Percentiles rank a stretch among this genome's conserved stretches.
These are phyloP conservation scores for Brachyptera risi DNA, from an alignment of 2,888 invertebrate species.

Conservation along the genomic window DNA sequence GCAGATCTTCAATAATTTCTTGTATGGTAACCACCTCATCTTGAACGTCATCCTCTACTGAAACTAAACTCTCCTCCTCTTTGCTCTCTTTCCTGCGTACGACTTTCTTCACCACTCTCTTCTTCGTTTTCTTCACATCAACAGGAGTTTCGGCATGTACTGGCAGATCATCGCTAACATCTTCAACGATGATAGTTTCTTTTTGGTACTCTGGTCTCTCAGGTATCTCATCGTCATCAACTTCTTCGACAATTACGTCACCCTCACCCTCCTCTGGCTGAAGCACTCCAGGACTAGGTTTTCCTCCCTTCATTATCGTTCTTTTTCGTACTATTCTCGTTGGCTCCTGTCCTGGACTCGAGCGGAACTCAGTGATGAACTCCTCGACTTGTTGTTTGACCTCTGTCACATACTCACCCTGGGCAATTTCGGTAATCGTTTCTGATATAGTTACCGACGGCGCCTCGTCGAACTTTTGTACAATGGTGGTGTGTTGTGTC, in stretches of 20 bases:
- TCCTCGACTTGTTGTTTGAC: slow-evolving; percentile 23
- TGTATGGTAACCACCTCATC: slow-evolving; percentile 33
- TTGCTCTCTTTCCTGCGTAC: slow-evolving; percentile 41
- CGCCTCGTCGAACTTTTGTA: slow-evolving; percentile 27
- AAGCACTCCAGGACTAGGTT: slow-evolving; percentile 17
- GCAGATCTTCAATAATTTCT: slow-evolving; percentile 43
- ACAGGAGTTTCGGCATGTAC: slow-evolving; percentile 41
- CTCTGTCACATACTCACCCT: slow-evolving; percentile 31
- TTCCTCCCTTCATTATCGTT: slow-evolving; percentile 25
- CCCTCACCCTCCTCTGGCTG: slow-evolving; percentile 27
- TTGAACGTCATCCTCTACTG: slow-evolving; percentile 25
- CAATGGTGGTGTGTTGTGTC: slow-evolving; percentile 31
- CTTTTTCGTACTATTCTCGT: slow-evolving; percentile 18
- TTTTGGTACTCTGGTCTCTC: slow-evolving; percentile 9
- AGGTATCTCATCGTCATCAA: slow-evolving; percentile 15
- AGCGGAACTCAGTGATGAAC: slow-evolving; percentile 20
- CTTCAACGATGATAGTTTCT: slow-evolving; percentile 28
- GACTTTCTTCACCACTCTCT: slow-evolving; percentile 41
- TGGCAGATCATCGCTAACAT: slow-evolving; percentile 28
- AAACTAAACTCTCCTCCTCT: slow-evolving; percentile 21
- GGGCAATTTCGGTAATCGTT: slow-evolving; percentile 27
- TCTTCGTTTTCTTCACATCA: slow-evolving; percentile 28
- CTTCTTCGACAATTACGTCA: slow-evolving; percentile 31
- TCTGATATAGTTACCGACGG: slow-evolving; percentile 29
- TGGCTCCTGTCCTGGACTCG: slow-evolving; percentile 11